Conservation (phyloP, 2,888 invertebrate genomes). For the Peribatodes rhomboidaria region DNA sequence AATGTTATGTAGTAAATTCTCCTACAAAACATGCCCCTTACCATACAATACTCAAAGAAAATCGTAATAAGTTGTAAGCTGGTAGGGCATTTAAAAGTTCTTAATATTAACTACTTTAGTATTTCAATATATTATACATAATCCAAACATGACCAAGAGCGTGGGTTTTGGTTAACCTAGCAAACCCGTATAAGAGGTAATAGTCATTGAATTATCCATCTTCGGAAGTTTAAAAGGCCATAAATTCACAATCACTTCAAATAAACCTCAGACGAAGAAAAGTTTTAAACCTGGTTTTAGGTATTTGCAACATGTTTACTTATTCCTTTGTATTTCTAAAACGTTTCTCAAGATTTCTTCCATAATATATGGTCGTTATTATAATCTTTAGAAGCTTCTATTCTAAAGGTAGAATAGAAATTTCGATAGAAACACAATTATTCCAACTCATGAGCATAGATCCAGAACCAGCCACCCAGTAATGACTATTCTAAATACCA, state of each 20-base stretch:
- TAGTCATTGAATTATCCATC: slow-evolving; percentile 20
- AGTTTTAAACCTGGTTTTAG: too few species aligned
- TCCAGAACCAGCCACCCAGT: slow-evolving; percentile 6
- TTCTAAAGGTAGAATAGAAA: too few species aligned
- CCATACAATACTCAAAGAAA: not conserved
- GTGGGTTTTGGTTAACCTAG: slow-evolving; percentile 25
- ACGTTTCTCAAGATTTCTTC: too few species aligned
- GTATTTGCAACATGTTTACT: too few species aligned
- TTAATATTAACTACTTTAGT: not conserved
- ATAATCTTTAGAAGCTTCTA: not conserved
- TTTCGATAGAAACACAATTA: not conserved
- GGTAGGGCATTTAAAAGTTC: not conserved
- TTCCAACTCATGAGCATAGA: not conserved
- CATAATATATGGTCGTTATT: not conserved
- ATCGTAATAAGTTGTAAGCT: not conserved
- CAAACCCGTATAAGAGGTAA: slow-evolving; percentile 12
- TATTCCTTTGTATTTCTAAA: too few species aligned
- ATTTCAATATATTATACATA: not conserved
- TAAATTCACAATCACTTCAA: slow-evolving; percentile 10
- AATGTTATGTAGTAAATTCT: not conserved
- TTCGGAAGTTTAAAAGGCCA: slow-evolving; percentile 7
- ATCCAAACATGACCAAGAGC: not conserved
- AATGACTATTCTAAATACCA: slow-evolving; percentile 11
- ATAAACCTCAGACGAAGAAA: too few species aligned
- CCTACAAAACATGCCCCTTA: not conserved